Evolutionary conservation across 1,140 invertebrate species (phyloP), one percentile per base, ranked within the genome.

Genomic region (Euura saliciscinereae): DNA sequence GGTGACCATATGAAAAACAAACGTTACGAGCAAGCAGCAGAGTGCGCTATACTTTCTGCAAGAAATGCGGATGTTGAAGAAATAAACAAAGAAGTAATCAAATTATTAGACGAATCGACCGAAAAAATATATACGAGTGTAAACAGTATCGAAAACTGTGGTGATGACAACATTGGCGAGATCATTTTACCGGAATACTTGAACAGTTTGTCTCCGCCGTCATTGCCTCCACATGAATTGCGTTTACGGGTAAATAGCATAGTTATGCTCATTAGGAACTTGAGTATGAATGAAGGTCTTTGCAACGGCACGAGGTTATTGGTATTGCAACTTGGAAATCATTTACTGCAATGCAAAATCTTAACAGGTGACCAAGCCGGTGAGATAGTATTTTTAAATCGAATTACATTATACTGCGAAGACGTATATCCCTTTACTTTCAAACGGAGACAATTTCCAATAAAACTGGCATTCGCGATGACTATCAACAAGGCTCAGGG

Each of bases 221-320:
- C n/a, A n/a, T n/a, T n/a, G n/a, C n/a, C n/a, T n/a, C n/a, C n/a
- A n/a, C n/a, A n/a, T n/a, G n/a, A n/a, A n/a, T n/a, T 6, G 87
- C 88, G 45, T 88, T 70, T 79, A 59, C 77, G 76, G 71, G 67
- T 70, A 68, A 76, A 73, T 51, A 70, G 45, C 6, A 43, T 76
- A 3, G 68, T 78, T 10, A 78, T 78, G 71, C 71, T 77, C 3
- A 46, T 77, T 2, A 43, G 76, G 59, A 77, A 77, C 70, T 42
- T 78, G 8, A 45, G 74, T 51, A 13, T 73, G n/a, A 68, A 68
- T 28, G 70, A 73, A 70, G 76, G 69, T 8, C 68, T 78, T 28
- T 73, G 73, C 44, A 75, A 77, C 64, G 71, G 74, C 2, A 75
- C 73, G 44, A 70, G 76, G 44, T 65, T 79, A 42, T 45, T 64